Evolutionary conservation across 2,113 vertebrate species (phyloP), one percentile per base, ranked within the genome.

Genomic region (Scartelaos histophorus): DNA sequence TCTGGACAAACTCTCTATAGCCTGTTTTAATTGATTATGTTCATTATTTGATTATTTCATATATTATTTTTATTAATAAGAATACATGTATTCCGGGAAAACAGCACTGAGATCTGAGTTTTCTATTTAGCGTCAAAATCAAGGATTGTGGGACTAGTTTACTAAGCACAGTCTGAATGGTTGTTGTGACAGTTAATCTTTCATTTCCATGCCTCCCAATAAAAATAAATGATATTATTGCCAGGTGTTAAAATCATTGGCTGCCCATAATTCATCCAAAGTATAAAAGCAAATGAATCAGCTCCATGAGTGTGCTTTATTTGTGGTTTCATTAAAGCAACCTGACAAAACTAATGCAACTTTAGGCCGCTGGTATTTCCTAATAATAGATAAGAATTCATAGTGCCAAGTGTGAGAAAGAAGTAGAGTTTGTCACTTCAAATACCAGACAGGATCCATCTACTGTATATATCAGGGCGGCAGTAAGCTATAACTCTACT

Each of bases 281-380:
- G 58, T 13, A 34, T 13, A 9, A 58, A 60, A 60, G 25, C 13
- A 61, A 34, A 61, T 61, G 58, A 61, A 61, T 61, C 58, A 61
- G 15, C 58, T 24, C 25, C 15, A 61, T 61, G 25, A 29, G 58
- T 29, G 24, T 7, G 24, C 24, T 60, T n/a, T 54, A n/a, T 54
- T 54, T 54, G 53, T 54, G 53, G 19, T n/a, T 19, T 21, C 12
- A 29, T 25, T 3, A 34, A 61, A 61, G 25, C 58, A 61, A 61
- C 24, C 7, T 15, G 7, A 54, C 51, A 54, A 54, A 54, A 54
- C 56, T 6, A 58, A 58, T 25, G 56, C 51, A 7, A 9, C 19
- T 54, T n/a, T 24, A 25, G 21, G 56, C 56, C 5, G 24, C 21
- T 3, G 22, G 56, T 58, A 21, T 54, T 54, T 7, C 51, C 51